phyloP scores from a whole-genome alignment of 2,113 vertebrate genomes.

The Macheiramphus alcinus region DNA sequence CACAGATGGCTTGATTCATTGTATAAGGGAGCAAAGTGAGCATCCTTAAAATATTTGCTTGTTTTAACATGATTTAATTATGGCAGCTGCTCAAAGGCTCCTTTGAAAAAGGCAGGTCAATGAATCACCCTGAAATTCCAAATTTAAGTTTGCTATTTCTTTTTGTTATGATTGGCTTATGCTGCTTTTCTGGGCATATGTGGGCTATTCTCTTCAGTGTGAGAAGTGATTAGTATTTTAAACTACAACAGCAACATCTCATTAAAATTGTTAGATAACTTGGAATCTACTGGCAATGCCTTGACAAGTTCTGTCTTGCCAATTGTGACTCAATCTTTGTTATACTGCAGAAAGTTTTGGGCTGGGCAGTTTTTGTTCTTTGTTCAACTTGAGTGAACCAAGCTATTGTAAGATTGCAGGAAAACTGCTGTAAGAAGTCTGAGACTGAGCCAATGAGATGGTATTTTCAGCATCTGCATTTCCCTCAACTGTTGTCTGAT shows the following conservation, averaged over 20 bases:
- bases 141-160: constrained; percentile 7
- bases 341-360: background rate
- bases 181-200: constrained; percentile 2
- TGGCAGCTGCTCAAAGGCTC: background rate
- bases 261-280: constrained; percentile 12
- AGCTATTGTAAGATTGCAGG: background rate
- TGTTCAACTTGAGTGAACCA: background rate
- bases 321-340: background rate
- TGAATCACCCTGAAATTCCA: constrained; percentile 19
- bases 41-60: constrained; percentile 34
- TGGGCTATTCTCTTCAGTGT: background rate
- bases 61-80: background rate
- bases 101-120: constrained; percentile 33
- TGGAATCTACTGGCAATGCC: background rate
- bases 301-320: background rate
- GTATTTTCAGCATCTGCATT: background rate
- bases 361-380: background rate
- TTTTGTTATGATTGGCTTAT: constrained; percentile 3
- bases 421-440: background rate
- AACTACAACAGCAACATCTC: background rate
- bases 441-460: background rate
- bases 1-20: constrained; percentile 29
- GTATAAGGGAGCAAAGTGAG: constrained; percentile 18
- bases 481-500: background rate
- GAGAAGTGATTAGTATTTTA: constrained; percentile 12